Base-by-base conservation (phyloP, 2,113 vertebrate genomes). In the Stigmatopora nigra region DNA sequence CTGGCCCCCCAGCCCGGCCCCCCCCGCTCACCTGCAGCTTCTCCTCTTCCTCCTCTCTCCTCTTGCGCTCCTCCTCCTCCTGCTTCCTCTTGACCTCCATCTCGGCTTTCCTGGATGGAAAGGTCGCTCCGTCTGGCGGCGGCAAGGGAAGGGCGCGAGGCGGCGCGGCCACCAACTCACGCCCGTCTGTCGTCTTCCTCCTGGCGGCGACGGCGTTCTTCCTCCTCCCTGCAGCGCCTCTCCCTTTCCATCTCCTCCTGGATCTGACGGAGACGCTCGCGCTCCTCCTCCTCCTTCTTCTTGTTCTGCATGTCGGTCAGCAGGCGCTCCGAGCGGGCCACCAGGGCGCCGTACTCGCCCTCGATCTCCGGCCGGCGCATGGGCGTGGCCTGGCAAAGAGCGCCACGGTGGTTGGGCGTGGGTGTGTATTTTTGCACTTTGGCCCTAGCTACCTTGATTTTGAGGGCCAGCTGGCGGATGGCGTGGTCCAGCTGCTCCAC, bases 221-320 rank as follows among this genome's bases (percentile, higher is more conserved):
- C 95, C 69, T 95, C 92, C 69, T 96, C 93, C 15, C 89, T 92
- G 70, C 94, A 91, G 84, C 85, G 92, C 76, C 73, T 91, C 81
- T 99, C 97, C 47, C 79, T 88, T 69, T 96, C 94, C 97, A 98
- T 98, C 80, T 99, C 96, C 72, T 97, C 93, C 80, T 97, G 93
- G 84, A 99, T 98, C 22, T 83, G 92, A 0, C 83, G 86, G 57
- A 98, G 88, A 9, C 95, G 86, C 86, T 96, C 95, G 0, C 92
- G 88, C 85, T 98, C 96, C 64, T 98, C 96, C 71, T 98, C 93
- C 79, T 98, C 92, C 79, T 98, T 93, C 45, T 94, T 98, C 80
- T 92, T 95, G 76, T 93, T 95, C 88, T 98, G 96, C 82, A 99
- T 80, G 0, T 90, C 84, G 9, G 80, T 86, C 56, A 99, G 92